Conservation (phyloP, 2,113 vertebrate genomes). For the Cyanistes caeruleus region DNA sequence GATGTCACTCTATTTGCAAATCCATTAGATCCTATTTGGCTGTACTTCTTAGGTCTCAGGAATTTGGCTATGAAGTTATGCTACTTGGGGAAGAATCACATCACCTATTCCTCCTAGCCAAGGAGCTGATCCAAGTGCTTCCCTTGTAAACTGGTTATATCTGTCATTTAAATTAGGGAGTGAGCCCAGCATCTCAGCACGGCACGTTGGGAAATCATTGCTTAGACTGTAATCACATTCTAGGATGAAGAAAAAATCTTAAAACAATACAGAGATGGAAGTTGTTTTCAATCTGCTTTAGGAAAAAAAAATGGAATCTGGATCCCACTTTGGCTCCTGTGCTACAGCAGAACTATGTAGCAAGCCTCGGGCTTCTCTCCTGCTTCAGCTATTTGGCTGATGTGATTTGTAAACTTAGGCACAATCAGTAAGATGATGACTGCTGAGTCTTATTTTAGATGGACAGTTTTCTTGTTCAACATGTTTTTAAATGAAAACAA, state of each 20-base stretch:
- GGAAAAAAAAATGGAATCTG: not conserved
- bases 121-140: not conserved
- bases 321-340: not conserved
- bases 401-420: constrained; percentile 47
- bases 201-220: not conserved
- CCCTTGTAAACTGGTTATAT: not conserved
- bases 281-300: not conserved
- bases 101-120: not conserved
- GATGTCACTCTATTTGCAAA: not conserved
- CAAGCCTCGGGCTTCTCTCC: not conserved
- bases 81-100: not conserved
- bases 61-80: not conserved
- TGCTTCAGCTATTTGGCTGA: constrained; percentile 9
- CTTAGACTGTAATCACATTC: not conserved
- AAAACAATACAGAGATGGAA: not conserved
- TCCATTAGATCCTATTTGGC: not conserved
- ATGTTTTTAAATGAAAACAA: constrained; percentile 56
- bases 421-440: constrained; percentile 24
- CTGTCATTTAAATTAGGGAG: not conserved
- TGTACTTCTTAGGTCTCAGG: not conserved
- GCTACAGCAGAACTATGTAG: not conserved
- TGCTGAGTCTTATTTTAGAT: constrained; percentile 59
- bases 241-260: not conserved
- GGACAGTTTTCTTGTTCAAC: constrained; percentile 58
- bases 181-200: not conserved